A percentile compares a stretch with the other conserved stretches of the same genome.
Evolutionary conservation across 2,888 invertebrate species (phyloP).

Genomic region (Drosophila meridiana): DNA sequence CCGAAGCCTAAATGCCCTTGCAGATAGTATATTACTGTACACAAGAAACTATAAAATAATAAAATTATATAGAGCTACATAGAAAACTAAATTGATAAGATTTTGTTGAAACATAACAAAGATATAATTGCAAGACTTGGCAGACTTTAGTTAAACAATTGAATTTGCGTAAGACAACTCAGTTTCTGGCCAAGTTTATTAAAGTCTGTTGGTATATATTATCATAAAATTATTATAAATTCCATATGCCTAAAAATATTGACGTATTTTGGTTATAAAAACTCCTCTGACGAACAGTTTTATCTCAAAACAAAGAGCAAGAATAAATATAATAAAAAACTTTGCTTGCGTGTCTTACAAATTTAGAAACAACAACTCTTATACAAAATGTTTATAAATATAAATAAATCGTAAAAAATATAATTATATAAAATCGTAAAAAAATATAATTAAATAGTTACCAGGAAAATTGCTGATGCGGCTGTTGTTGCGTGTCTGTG

Average conservation of each 20-base stretch:
- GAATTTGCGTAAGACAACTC: neutral
- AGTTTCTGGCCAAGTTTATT: neutral
- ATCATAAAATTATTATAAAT: neutral
- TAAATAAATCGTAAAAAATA: constrained; percentile 6
- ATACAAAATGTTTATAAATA: neutral
- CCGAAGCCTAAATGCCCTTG: constrained; percentile 3
- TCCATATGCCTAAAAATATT: neutral
- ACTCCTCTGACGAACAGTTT: neutral
- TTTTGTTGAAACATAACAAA: neutral
- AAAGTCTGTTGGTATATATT: neutral
- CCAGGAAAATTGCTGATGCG: constrained; percentile 40
- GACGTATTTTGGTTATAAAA: neutral
- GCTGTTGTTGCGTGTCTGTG: constrained; percentile 45
- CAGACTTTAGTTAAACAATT: neutral
- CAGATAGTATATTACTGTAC: too few species aligned
- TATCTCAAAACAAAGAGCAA: neutral
- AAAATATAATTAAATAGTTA: constrained; percentile 44
- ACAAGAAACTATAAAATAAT: neutral
- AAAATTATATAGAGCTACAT: neutral
- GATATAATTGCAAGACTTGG: neutral
- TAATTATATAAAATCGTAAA: constrained; percentile 1
- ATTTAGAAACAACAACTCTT: neutral
- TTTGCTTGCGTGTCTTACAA: neutral
- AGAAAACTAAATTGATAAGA: neutral
- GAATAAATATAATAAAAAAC: neutral